A percentile compares a stretch with the other conserved stretches of the same genome.
Evolutionary conservation across 2,888 invertebrate species (phyloP).

Genomic region (Drosophila flavopinicola): DNA sequence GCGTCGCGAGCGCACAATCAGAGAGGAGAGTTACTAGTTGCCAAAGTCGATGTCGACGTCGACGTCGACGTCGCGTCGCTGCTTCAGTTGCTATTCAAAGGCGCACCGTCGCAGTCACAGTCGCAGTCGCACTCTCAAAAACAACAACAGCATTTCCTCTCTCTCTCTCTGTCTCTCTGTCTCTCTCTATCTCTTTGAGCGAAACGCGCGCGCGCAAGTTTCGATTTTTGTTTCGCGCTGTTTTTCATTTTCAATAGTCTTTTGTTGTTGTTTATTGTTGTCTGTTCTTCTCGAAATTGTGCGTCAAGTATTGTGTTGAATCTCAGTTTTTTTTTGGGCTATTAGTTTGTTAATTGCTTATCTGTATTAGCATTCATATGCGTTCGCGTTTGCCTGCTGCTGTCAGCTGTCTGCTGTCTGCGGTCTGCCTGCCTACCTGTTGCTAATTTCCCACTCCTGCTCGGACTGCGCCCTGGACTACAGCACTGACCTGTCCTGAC

Average conservation of each 20-base stretch:
- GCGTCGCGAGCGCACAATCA: slow-evolving; percentile 30
- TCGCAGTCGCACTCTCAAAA: slow-evolving; percentile 35
- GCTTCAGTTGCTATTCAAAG: slow-evolving; percentile 40
- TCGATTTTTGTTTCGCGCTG: slow-evolving; percentile 23
- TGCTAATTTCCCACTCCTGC: not conserved
- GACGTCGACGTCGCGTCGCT: slow-evolving; percentile 34
- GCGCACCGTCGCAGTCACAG: slow-evolving; percentile 50
- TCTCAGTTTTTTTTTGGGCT: slow-evolving; percentile 5
- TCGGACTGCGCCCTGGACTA: slow-evolving; percentile 5
- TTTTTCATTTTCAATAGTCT: slow-evolving; percentile 11
- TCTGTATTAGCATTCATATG: too few relatives aligned
- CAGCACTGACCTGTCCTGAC: slow-evolving; percentile 50
- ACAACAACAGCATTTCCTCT: slow-evolving; percentile 11
- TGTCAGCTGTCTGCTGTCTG: slow-evolving; percentile 7
- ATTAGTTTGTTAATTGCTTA: slow-evolving; percentile 25
- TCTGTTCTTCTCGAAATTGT: slow-evolving; percentile 25
- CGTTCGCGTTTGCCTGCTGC: slow-evolving; percentile 4
- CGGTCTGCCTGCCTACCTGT: slow-evolving; percentile 9
- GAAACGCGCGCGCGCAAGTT: slow-evolving; percentile 35
- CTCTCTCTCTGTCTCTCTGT: slow-evolving; percentile 2
- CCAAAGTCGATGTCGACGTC: too few relatives aligned
- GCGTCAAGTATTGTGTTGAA: slow-evolving; percentile 17
- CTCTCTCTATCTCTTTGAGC: slow-evolving; percentile 1
- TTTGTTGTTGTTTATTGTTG: slow-evolving; percentile 1
- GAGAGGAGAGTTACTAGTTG: too few relatives aligned